phyloP scores from a whole-genome alignment of 2,797 vertebrate genomes.

The Zenarchopterus dispar region DNA sequence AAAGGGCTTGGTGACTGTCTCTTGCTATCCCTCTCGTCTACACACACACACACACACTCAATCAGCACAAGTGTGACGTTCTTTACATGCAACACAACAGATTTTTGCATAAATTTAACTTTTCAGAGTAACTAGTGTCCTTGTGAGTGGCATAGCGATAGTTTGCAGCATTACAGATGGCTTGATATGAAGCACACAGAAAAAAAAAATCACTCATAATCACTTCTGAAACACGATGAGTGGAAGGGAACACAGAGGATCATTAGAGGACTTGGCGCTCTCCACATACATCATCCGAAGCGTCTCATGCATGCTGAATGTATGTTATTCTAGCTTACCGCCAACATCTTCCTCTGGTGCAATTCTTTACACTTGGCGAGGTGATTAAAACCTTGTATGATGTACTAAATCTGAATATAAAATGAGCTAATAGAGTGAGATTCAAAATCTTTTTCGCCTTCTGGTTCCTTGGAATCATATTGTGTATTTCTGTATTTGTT shows the following conservation, averaged over 20 bases:
- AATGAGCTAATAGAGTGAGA: slow-evolving; percentile 20
- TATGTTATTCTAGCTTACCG: slow-evolving; percentile 58
- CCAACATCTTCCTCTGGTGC: slow-evolving; percentile 54
- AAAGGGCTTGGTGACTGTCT: slow-evolving; percentile 12
- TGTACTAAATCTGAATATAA: slow-evolving; percentile 60
- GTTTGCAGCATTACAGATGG: slow-evolving; percentile 72
- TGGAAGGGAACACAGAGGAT: slow-evolving; percentile 39
- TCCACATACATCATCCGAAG: slow-evolving; percentile 37
- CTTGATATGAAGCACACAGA: slow-evolving; percentile 50
- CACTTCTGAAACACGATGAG: slow-evolving; percentile 54
- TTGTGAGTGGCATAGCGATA: slow-evolving; percentile 59
- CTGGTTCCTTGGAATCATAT: slow-evolving; percentile 14
- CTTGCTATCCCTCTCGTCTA: slow-evolving; percentile 19
- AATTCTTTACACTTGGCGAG: slow-evolving; percentile 66
- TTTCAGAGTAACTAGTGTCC: slow-evolving; percentile 60
- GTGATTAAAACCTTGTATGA: slow-evolving; percentile 58
- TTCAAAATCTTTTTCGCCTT: slow-evolving; percentile 50
- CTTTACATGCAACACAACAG: slow-evolving; percentile 59
- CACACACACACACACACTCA: slow-evolving; percentile 12
- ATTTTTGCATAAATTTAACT: slow-evolving; percentile 68
- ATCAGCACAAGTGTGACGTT: slow-evolving; percentile 45
- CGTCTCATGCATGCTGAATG: slow-evolving; percentile 45
- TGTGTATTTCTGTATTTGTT: slow-evolving; percentile 31
- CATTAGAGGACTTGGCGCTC: slow-evolving; percentile 40
- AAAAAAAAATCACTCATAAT: slow-evolving; percentile 37